Evolutionary conservation across 2,888 invertebrate genomes (phyloP).

Genomic region (Gasteruption jaculator): DNA sequence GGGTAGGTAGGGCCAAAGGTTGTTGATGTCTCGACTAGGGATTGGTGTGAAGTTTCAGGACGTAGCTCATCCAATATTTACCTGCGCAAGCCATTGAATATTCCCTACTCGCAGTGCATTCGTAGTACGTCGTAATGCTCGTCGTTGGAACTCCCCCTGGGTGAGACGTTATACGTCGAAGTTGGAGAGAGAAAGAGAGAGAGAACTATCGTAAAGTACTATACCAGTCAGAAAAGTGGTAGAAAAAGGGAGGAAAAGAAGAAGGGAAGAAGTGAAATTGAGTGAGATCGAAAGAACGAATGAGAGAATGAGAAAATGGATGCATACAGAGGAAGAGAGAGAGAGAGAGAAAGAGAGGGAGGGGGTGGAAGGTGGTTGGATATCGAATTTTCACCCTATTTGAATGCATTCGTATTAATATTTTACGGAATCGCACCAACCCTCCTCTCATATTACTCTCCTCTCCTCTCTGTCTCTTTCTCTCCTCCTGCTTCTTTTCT

Average conservation of each 20-base stretch:
- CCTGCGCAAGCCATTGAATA: constrained; percentile 42
- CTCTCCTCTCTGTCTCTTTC: background rate
- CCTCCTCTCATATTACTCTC: too few relatives aligned
- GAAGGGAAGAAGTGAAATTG: constrained; percentile 14
- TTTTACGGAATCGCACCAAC: constrained; percentile 29
- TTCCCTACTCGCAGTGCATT: constrained; percentile 39
- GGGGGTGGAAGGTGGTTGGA: constrained; percentile 20
- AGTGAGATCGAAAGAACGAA: constrained; percentile 21
- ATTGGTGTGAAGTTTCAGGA: too few relatives aligned
- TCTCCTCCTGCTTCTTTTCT: background rate
- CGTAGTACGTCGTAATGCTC: constrained; percentile 37
- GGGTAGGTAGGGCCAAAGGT: too few relatives aligned
- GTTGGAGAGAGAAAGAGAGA: too few relatives aligned
- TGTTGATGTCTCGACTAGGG: too few relatives aligned
- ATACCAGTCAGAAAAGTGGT: background rate
- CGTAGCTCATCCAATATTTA: constrained; percentile 48
- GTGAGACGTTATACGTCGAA: too few relatives aligned
- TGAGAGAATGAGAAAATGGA: too few relatives aligned
- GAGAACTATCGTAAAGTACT: too few relatives aligned
- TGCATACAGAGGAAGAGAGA: too few relatives aligned
- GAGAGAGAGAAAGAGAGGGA: constrained; percentile 16
- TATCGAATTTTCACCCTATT: constrained; percentile 42
- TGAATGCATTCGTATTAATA: constrained; percentile 41
- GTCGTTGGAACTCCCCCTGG: constrained; percentile 9
- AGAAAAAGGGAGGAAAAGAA: constrained; percentile 9